These are phyloP conservation scores for Caenorhabditis drosophilae DNA, from an alignment of 2,888 invertebrate species.

Conservation along the genomic window DNA sequence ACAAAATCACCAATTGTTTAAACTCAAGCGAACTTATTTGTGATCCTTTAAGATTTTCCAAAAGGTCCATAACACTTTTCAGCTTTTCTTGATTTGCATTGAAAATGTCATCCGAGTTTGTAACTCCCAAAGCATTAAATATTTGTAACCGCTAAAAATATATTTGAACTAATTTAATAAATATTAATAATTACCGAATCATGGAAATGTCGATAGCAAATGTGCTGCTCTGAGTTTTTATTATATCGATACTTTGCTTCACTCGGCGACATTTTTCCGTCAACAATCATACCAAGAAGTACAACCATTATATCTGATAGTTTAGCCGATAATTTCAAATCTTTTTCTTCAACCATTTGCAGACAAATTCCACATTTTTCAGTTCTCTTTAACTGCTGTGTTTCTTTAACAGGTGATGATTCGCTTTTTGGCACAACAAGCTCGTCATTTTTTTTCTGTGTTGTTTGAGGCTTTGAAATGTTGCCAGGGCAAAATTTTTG, in stretches of 20 bases:
- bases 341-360: slow-evolving; percentile 2
- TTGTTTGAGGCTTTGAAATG: no score
- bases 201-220: slow-evolving; percentile 11
- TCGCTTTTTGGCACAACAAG: no score
- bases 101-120: neutral
- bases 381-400: neutral
- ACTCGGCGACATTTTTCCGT: neutral
- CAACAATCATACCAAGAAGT: slow-evolving; percentile 11
- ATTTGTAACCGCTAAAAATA: neutral
- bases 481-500: no score
- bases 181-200: slow-evolving; percentile 6
- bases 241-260: slow-evolving; percentile 4
- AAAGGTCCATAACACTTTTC: neutral
- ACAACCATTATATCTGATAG: slow-evolving; percentile 17
- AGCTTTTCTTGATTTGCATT: neutral
- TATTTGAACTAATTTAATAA: neutral
- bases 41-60: neutral
- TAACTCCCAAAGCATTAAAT: neutral
- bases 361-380: slow-evolving; percentile 9
- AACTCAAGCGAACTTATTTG: neutral
- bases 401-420: neutral
- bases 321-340: slow-evolving; percentile 12
- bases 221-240: neutral
- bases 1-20: slow-evolving; percentile 9
- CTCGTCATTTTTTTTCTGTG: no score